phyloP scores from a whole-genome alignment of 2,888 invertebrate genomes.

The Thymelicus sylvestris region DNA sequence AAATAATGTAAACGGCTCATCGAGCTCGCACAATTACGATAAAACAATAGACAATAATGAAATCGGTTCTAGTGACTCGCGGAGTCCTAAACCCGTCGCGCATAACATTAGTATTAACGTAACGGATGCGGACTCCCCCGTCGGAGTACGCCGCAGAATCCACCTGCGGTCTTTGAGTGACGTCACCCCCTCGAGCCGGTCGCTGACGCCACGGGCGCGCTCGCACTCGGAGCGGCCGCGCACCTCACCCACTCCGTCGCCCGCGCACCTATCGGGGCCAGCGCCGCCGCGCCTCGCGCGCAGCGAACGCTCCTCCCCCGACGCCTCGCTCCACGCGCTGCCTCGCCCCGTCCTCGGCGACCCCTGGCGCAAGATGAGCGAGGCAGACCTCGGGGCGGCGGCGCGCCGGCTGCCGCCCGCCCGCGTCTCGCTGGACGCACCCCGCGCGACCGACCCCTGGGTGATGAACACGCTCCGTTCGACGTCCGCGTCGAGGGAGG shows the following conservation, averaged over 20 bases:
- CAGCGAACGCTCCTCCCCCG: conserved; percentile 73
- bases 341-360: conserved; percentile 45
- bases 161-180: conserved; percentile 79
- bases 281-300: conserved; percentile 48
- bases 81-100: conserved; percentile 51
- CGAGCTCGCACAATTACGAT: conserved; percentile 57
- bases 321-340: conserved; percentile 58
- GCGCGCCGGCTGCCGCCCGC: conserved; percentile 45
- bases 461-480: conserved; percentile 42
- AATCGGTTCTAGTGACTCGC: conserved; percentile 45
- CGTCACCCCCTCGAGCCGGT: conserved; percentile 73
- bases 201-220: conserved; percentile 67
- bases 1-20: conserved; percentile 61
- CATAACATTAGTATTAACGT: conserved; percentile 77
- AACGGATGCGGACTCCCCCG: conserved; percentile 74
- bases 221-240: conserved; percentile 74
- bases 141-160: conserved; percentile 67
- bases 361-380: conserved; percentile 60
- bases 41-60: conserved; percentile 55
- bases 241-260: conserved; percentile 55
- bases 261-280: conserved; percentile 52
- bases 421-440: conserved; percentile 44
- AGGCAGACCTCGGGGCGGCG: conserved; percentile 51
- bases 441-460: conserved; percentile 47
- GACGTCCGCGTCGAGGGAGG: conserved; percentile 47